A percentile compares a stretch with the other conserved stretches of the same genome.
Conservation (phyloP, 2,797 vertebrate species). For the Clarias fuscus region DNA sequence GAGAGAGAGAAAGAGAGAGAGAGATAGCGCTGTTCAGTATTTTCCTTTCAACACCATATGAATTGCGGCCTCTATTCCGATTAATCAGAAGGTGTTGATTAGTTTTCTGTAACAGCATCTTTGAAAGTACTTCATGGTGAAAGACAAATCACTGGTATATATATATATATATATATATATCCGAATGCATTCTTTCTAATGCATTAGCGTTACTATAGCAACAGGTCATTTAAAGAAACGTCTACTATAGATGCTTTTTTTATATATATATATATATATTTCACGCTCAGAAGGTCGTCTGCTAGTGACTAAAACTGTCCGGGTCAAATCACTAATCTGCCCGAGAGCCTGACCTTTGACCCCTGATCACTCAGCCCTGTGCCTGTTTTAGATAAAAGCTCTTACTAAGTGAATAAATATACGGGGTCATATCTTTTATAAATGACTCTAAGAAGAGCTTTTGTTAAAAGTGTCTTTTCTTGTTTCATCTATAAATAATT, state of each 20-base stretch:
- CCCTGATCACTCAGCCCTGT: not conserved
- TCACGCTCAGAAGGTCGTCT: not conserved
- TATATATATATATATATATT: too few species aligned
- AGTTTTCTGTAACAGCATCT: not conserved
- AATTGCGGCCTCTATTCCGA: not conserved
- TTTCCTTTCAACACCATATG: not conserved
- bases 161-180: not conserved
- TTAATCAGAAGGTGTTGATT: not conserved
- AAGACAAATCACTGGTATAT: not conserved
- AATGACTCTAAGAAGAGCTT: not conserved
- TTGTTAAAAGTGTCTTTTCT: conserved; percentile 2
- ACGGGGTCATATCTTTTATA: not conserved
- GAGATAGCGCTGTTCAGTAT: not conserved
- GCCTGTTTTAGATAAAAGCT: not conserved
- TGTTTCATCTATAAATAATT: not conserved
- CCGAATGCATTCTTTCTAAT: too few species aligned
- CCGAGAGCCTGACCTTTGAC: not conserved
- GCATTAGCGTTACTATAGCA: not conserved
- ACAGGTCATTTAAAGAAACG: not conserved
- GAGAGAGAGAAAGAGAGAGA: too few species aligned
- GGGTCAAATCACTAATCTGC: not conserved
- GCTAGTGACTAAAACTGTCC: not conserved
- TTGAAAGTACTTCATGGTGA: not conserved
- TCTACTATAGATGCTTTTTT: not conserved
- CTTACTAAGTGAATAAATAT: not conserved